Percentiles rank a stretch among this genome's conserved stretches.
phyloP scores from a whole-genome alignment of 2,113 vertebrate species.

The Sus scrofa region DNA sequence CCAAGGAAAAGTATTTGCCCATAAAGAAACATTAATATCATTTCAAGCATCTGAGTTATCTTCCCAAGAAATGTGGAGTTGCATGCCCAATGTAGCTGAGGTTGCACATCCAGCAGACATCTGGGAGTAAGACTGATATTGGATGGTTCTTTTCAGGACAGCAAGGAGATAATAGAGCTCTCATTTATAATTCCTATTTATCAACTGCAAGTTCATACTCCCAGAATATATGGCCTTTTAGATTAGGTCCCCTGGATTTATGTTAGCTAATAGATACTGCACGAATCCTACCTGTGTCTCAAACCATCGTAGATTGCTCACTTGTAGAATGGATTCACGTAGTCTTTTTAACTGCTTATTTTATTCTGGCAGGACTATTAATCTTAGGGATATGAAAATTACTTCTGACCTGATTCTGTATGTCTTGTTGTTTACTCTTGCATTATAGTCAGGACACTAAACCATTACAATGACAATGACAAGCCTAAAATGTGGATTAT shows the following conservation, averaged over 20 bases:
- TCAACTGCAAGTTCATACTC: not conserved
- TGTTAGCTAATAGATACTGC: not conserved
- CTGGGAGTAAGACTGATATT: not conserved
- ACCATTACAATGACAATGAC: not conserved
- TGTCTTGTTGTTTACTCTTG: not conserved
- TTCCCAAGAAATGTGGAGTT: not conserved
- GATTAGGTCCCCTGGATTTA: not conserved
- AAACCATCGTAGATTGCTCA: not conserved
- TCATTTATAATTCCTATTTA: not conserved
- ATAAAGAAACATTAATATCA: not conserved
- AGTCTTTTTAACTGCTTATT: not conserved
- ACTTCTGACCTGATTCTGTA: constrained; percentile 18
- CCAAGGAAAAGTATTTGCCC: not conserved
- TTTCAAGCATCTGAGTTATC: not conserved
- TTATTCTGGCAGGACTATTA: not conserved
- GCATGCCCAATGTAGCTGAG: not conserved
- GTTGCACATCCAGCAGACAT: not conserved
- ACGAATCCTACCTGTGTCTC: not conserved
- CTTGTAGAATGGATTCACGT: not conserved
- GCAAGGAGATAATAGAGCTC: not conserved
- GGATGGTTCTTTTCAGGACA: not conserved
- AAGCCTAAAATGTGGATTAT: not conserved
- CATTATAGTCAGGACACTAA: not conserved
- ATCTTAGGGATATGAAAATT: not conserved
- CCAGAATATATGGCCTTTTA: not conserved